These are phyloP conservation scores for Lithodes maja DNA, from an alignment of 2,888 invertebrate species.

Conservation along the genomic window DNA sequence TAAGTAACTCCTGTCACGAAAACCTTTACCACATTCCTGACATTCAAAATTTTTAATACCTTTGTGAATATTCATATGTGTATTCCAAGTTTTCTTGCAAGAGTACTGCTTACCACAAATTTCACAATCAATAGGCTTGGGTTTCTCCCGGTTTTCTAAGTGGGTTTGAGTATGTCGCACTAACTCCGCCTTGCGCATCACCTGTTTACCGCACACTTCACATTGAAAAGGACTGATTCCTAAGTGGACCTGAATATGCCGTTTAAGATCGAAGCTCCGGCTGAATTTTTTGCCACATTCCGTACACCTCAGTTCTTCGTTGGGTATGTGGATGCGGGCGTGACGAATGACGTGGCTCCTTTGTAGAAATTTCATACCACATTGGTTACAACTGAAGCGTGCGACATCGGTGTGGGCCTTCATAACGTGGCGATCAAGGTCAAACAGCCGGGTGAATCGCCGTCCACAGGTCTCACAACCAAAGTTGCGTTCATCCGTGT, in stretches of 20 bases:
- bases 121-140: not conserved
- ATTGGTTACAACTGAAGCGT: not conserved
- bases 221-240: not conserved
- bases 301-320: not conserved
- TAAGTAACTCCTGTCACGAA: not conserved
- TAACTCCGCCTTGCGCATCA: too few species aligned
- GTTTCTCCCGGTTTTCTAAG: too few species aligned
- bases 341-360: not conserved
- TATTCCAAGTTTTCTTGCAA: not conserved
- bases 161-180: too few species aligned
- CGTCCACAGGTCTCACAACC: not conserved
- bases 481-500: not conserved
- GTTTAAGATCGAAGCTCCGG: not conserved
- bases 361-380: not conserved
- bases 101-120: not conserved
- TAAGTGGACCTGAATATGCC: not conserved
- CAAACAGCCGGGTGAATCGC: not conserved
- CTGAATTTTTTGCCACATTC: not conserved
- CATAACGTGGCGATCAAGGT: not conserved
- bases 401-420: not conserved
- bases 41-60: not conserved
- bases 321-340: not conserved
- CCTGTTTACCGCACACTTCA: too few species aligned
- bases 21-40: not conserved
- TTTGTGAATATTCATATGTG: not conserved